A percentile compares a stretch with the other conserved stretches of the same genome.
Conservation (phyloP, 2,797 vertebrate genomes). For the Cetoscarus ocellatus region DNA sequence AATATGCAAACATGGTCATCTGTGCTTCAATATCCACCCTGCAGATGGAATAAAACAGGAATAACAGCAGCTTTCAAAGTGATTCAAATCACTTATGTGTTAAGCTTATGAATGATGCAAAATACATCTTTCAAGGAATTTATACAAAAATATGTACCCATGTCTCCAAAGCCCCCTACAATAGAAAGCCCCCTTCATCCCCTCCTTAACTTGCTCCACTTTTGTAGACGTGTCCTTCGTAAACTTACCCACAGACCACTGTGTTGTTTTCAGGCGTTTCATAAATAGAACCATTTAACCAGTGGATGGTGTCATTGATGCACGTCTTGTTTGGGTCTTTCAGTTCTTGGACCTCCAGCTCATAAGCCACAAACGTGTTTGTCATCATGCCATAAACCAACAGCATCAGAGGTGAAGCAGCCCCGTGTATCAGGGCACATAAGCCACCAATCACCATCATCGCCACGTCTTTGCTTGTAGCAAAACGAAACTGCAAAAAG, state of each 20-base stretch:
- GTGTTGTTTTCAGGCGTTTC: conserved; percentile 69
- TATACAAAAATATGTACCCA: no score
- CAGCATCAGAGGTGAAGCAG: conserved; percentile 88
- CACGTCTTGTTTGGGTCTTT: conserved; percentile 88
- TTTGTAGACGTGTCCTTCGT: no score
- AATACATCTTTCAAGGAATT: no score
- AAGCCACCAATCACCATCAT: conserved; percentile 91
- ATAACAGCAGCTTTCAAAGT: neutral
- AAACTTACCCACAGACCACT: conserved; percentile 80
- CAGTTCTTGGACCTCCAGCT: conserved; percentile 90
- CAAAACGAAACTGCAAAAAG: conserved; percentile 89
- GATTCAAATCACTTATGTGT: no score
- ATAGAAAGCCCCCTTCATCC: no score
- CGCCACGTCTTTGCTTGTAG: conserved; percentile 85
- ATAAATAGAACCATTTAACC: conserved; percentile 86
- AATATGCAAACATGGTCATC: conserved; percentile 87
- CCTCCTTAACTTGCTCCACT: no score
- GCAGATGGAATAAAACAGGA: conserved; percentile 37
- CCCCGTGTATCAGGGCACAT: conserved; percentile 91
- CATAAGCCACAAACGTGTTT: conserved; percentile 93
- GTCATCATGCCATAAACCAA: conserved; percentile 93
- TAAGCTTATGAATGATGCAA: no score
- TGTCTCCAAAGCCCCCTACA: no score
- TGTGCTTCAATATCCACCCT: conserved; percentile 84
- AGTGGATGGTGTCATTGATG: conserved; percentile 87